Evolutionary conservation across 2,888 invertebrate species (phyloP), one percentile per base, ranked within the genome.

Genomic region (Hypomecis punctinalis): DNA sequence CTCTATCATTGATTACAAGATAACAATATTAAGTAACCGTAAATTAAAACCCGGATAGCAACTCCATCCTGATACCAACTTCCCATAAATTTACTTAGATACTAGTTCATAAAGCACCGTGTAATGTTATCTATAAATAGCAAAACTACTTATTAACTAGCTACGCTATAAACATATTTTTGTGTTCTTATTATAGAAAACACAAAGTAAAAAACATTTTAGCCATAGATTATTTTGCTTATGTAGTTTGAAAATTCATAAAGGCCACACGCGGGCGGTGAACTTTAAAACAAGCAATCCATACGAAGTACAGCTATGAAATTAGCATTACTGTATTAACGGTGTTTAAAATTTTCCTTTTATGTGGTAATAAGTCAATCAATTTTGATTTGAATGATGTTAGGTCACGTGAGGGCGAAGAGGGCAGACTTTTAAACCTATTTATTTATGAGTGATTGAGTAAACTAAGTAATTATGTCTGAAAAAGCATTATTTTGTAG

Each of bases 41-140:
- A 47, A 57, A 57, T 57, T 42, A 35, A 57, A 48, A 33, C 23
- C 48, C 47, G 39, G 48, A 40, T 46, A 47, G 13, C 40, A 8
- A 8, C 40, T 48, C 23, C 37, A 40, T 39, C 47, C 57, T n/a
- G 48, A n/a, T 40, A 10, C 8, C 48, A 7, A 6, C 11, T 33
- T 35, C 9, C 47, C n/a, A n/a, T 11, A 37, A 37, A 37, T 42
- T 42, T 53, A 53, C 33, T 53, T 10, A 48, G 35, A 10, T n/a
- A n/a, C 11, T 45, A 45, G 6, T 45, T 45, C 4, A n/a, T 45
- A 11, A 45, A 11, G 11, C 11, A 23, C 23, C 23, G 23, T 23
- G 23, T 23, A 23, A 23, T 23, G 23, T 23, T 23, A 23, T 23
- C 23, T 23, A 23, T 23, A 23, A 3, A 23, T 23, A 23, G 23